A percentile compares a stretch with the other conserved stretches of the same genome.
phyloP scores from a whole-genome alignment of 2,888 invertebrate genomes.

The Dryocosmus kuriphilus region DNA sequence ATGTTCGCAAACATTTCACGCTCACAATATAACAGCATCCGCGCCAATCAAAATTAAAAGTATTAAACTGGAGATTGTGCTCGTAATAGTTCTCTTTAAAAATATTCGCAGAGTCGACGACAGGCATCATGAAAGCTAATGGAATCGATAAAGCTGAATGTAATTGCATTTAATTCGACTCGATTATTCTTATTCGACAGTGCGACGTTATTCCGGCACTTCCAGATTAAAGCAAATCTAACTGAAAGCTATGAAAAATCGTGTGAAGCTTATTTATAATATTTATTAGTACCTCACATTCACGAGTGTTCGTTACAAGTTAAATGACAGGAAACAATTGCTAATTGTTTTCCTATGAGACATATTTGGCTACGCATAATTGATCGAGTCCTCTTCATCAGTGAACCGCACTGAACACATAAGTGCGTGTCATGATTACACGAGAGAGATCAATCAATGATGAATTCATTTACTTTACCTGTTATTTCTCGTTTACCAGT shows the following conservation, averaged over 20 bases:
- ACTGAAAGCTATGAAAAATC: not conserved
- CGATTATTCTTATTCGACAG: slow-evolving; percentile 10
- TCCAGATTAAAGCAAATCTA: not conserved
- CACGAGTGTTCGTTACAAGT: slow-evolving; percentile 52
- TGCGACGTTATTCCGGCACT: not conserved
- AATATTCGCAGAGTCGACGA: not conserved
- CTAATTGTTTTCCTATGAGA: slow-evolving; percentile 60
- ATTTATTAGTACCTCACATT: slow-evolving; percentile 1
- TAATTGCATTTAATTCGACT: slow-evolving; percentile 1
- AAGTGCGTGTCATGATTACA: slow-evolving; percentile 48
- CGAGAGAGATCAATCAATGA: slow-evolving; percentile 43
- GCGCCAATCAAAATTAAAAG: slow-evolving; percentile 15
- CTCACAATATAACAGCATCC: not conserved
- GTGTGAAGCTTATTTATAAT: not conserved
- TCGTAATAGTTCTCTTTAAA: slow-evolving; percentile 14
- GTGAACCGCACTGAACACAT: slow-evolving; percentile 20
- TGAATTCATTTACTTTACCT: slow-evolving; percentile 33
- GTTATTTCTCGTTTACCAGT: slow-evolving; percentile 1
- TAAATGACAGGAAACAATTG: slow-evolving; percentile 60
- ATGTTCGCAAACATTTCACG: not conserved
- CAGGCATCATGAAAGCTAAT: not conserved
- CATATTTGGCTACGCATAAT: slow-evolving; percentile 67
- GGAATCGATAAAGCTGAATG: slow-evolving; percentile 4
- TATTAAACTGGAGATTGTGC: slow-evolving; percentile 15
- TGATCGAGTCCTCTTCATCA: slow-evolving; percentile 60